Evolutionary conservation across 2,888 invertebrate species (phyloP), one percentile per base, ranked within the genome.

Genomic region (Drosophila lacicola): DNA sequence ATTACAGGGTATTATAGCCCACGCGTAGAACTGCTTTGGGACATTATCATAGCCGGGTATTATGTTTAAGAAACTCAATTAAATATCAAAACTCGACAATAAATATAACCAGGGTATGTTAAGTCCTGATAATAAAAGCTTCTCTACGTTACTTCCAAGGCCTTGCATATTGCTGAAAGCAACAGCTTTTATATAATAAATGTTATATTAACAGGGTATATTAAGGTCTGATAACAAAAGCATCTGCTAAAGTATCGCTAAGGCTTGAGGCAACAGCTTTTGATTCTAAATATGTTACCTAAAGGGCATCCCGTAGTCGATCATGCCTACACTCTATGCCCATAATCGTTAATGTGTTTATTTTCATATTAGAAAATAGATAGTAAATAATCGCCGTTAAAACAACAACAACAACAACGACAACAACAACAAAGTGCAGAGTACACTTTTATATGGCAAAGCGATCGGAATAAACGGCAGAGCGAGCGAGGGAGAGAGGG

Each of bases 341-440:
- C 19, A 45, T 78, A 78, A 70, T 70, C 79, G 74, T 51, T 74
- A 75, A 74, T 78, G 74, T 76, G 74, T 76, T 86, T 77, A 68
- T 74, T 80, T 77, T 72, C 69, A 50, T 78, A 66, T 70, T 71
- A 70, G 71, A 75, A 75, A 82, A 86, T 83, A 82, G 82, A 82
- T 82, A 87, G 81, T 82, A 74, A 64, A 36, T 63, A 74, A 45
- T 64, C 64, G 61, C 46, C 54, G 47, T 51, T 53, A 44, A 58
- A 70, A 53, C 21, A 70, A 51, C 41, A 45, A 39, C 25, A 25
- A 25, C 21, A 25, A 25, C 25, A 25, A 25, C 25, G 4, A 21
- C 41, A 46, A 44, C 33, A 39, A 61, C 46, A 47, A 51, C 44
- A 56, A 13, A 82, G 88, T 85, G 77, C 82, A 82, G 69, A 88